Base-by-base conservation (phyloP, 2,113 vertebrate species). In the Syrrhaptes paradoxus region DNA sequence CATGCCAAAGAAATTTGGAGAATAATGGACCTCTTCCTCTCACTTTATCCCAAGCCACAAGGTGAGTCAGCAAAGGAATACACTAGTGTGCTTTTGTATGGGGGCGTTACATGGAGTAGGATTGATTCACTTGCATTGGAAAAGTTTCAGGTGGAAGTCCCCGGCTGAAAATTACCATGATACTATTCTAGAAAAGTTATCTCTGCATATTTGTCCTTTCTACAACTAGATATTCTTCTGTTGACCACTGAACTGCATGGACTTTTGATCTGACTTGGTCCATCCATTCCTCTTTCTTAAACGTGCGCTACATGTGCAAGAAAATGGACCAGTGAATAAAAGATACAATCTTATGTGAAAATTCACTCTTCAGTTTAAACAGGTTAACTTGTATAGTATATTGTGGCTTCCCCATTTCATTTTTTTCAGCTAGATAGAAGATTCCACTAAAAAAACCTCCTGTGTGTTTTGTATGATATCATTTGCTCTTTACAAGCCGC, bases 401-500 rank as follows among this genome's bases (percentile, higher is more conserved):
- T 34, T 52, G 13, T 67, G 28, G 17, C n/a, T 88, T 75, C 36
- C 25, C 34, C 6, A 10, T 72, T 85, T 78, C 17, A 52, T 29
- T 79, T 68, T 79, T 87, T 79, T 93, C 66, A 86, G 57, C 63
- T 87, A 79, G 34, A 61, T 63, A 66, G 36, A 55, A 75, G 45
- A 75, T 65, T 84, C 49, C 38, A 59, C 49, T 91, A 76, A 59
- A 57, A 63, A 58, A 73, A 13, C 48, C 13, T 66, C 18, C 7
- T 46, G 48, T 71, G 83, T 76, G 55, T 66, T 86, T 89, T 68
- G 68, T 62, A 75, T 97, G 66, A 94, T 89, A 94, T 94, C 67
- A 95, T 93, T 89, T 94, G n/a, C 85, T 96, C 51, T 54, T 94
- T 95, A 67, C 75, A 93, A 81, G 28, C 76, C 21, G 93, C 49